Evolutionary conservation across 1,140 invertebrate species (phyloP).

Genomic region (Bathynomus jamesi): DNA sequence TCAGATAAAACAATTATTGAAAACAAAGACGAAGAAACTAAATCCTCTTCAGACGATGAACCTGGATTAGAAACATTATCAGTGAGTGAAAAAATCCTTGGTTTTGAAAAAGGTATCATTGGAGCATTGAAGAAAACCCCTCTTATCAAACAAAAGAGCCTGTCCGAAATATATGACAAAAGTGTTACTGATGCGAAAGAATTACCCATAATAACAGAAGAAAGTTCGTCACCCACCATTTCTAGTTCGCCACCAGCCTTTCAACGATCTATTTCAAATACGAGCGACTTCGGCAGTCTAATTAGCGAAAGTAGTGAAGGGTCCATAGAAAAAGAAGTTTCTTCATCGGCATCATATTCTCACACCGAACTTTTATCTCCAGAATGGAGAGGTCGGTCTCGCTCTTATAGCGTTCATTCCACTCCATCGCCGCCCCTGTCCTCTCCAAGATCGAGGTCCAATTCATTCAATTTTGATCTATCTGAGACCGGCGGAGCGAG

Average conservation of each 20-base stretch:
- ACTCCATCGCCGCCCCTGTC: conserved; percentile 22
- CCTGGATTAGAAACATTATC: conserved; percentile 10
- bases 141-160: neutral
- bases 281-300: conserved; percentile 35
- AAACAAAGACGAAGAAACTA: conserved; percentile 16
- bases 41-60: conserved; percentile 15
- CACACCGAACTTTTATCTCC: neutral
- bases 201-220: neutral
- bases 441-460: conserved; percentile 24
- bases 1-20: conserved; percentile 29
- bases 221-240: neutral
- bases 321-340: conserved; percentile 17
- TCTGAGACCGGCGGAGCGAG: conserved; percentile 16
- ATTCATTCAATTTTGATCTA: conserved; percentile 28
- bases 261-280: conserved; percentile 16
- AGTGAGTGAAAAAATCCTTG: neutral
- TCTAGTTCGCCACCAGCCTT: conserved; percentile 9
- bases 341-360: neutral
- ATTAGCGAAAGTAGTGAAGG: conserved; percentile 31
- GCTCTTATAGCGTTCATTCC: conserved; percentile 36
- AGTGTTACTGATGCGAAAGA: conserved; percentile 3
- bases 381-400: conserved; percentile 22
- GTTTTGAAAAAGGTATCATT: neutral
- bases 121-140: neutral
- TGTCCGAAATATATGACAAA: conserved; percentile 12